Evolutionary conservation across 2,113 vertebrate genomes (phyloP).

Genomic region (Antechinus flavipes): DNA sequence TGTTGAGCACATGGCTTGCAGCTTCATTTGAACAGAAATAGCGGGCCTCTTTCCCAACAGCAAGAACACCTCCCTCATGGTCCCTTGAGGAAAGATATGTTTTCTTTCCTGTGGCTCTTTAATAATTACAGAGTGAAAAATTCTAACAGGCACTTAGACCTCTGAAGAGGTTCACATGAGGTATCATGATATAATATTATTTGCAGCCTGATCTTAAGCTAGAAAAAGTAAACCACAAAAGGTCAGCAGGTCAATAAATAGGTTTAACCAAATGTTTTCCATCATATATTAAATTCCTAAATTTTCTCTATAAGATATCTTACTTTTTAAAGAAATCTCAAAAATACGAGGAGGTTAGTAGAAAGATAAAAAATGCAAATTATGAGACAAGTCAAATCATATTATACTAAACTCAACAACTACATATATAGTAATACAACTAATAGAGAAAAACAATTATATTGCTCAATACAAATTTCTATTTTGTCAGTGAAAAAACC

Average conservation of each 20-base stretch:
- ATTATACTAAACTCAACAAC: background rate
- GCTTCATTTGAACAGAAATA: slow-evolving; percentile 61
- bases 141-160: background rate
- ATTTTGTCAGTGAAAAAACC: too few relatives aligned
- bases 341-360: too few relatives aligned
- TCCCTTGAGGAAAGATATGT: background rate
- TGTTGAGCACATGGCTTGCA: background rate
- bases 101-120: slow-evolving; percentile 48
- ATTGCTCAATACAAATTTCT: background rate
- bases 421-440: background rate
- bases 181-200: background rate
- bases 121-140: slow-evolving; percentile 49
- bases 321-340: too few relatives aligned
- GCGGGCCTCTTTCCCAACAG: slow-evolving; percentile 43
- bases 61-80: slow-evolving; percentile 24
- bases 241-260: too few relatives aligned
- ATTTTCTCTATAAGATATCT: too few relatives aligned
- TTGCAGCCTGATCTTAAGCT: background rate
- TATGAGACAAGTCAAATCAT: slow-evolving; percentile 21
- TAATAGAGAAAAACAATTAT: background rate
- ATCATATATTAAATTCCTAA: too few relatives aligned
- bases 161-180: background rate
- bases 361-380: background rate
- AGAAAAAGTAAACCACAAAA: background rate
- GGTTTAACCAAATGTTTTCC: too few relatives aligned